phyloP scores from a whole-genome alignment of 1,140 invertebrate species.

The Drosophila varians region DNA sequence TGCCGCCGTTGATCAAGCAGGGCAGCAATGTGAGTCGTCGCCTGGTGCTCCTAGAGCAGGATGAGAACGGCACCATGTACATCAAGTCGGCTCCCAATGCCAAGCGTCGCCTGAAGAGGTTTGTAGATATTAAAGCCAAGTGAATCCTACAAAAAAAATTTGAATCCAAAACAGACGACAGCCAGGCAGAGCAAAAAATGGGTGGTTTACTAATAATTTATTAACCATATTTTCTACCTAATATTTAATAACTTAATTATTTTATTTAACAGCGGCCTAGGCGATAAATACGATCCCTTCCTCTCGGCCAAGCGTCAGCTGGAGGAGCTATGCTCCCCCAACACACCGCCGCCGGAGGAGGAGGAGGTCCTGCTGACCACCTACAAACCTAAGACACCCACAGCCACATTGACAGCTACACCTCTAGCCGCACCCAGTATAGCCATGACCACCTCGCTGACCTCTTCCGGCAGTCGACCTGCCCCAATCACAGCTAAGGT shows the following conservation, averaged over 20 bases:
- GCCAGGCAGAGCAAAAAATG: conserved; percentile 45
- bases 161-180: conserved; percentile 42
- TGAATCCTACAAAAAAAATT: background rate
- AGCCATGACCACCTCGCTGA: conserved; percentile 53
- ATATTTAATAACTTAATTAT: conserved; percentile 2
- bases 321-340: conserved; percentile 86
- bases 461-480: conserved; percentile 18
- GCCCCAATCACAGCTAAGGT: conserved; percentile 17
- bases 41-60: conserved; percentile 38
- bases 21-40: conserved; percentile 32
- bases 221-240: background rate
- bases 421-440: conserved; percentile 31
- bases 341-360: conserved; percentile 52
- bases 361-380: conserved; percentile 36
- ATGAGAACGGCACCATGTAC: conserved; percentile 50
- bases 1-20: conserved; percentile 13
- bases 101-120: conserved; percentile 32
- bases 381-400: conserved; percentile 19
- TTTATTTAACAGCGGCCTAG: conserved; percentile 65
- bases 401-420: conserved; percentile 24
- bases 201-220: conserved; percentile 18
- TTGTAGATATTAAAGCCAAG: conserved; percentile 28
- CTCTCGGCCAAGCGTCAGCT: conserved; percentile 88
- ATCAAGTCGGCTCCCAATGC: conserved; percentile 32
- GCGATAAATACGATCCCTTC: conserved; percentile 87